Base-by-base conservation (phyloP, 2,888 invertebrate genomes). In the Leuctra nigra region DNA sequence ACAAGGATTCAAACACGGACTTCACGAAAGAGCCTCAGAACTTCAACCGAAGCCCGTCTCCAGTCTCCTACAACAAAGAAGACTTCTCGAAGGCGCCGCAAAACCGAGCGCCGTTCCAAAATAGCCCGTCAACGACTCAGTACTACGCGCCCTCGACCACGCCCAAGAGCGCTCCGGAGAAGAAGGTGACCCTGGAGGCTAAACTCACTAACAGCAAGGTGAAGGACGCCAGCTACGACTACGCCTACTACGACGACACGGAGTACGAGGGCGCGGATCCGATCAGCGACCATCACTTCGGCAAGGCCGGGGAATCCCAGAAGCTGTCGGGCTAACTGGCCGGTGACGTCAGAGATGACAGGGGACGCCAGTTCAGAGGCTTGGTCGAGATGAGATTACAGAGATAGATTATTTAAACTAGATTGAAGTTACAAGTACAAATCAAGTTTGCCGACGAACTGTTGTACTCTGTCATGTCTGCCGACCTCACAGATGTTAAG, bases 231-330 rank as follows among this genome's bases (percentile, higher is more conserved):
- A 84, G 83, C 68, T 91, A 91, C 67, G 91, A 91, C 69, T 91
- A 91, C 66, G 90, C 90, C 3, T 91, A 91, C 68, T 91, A 91
- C 66, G 91, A 90, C 68, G 81, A 83, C 56, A 48, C 70, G 0
- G 73, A 74, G 57, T 75, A 75, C 63, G 75, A 75, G 50, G 71
- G 68, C n/a, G 63, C 73, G n/a, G 75, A 74, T 64, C 68, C 39
- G 66, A 67, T 57, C 68, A 59, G 59, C 38, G 59, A 57, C 29
- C 61, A 61, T 48, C 61, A 61, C 38, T 61, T 61, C 50, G 59
- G 59, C 18, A 59, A 59, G 39, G 56, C 56, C 4, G 58, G 56
- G 23, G 61, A 61, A 25, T 61, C 61, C 7, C 58, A 59, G n/a
- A 59, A 58, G 54, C n/a, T n/a, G n/a, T n/a, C n/a, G n/a, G n/a